These are phyloP conservation scores for Drosophila affinis DNA, from an alignment of 2,888 invertebrate species.

Conservation along the genomic window DNA sequence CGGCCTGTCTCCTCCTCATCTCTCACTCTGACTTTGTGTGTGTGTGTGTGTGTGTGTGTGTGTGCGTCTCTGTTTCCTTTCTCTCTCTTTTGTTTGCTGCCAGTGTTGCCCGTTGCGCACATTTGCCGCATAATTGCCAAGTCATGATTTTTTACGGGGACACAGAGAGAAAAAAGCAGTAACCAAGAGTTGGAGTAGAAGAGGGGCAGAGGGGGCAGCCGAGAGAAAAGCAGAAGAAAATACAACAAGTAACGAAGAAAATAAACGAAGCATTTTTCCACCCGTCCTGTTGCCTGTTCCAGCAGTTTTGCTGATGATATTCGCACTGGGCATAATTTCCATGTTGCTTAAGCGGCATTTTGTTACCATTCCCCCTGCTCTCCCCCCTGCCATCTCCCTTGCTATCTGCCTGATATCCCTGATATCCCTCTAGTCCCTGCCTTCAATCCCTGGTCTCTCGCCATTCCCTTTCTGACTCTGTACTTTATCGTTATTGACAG, in stretches of 20 bases:
- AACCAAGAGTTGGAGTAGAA: constrained; percentile 17
- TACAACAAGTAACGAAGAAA: constrained; percentile 38
- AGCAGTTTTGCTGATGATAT: constrained; percentile 69
- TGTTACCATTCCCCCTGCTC: constrained; percentile 45
- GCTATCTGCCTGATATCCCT: not conserved
- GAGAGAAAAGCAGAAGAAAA: constrained; percentile 14
- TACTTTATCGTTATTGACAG: constrained; percentile 77
- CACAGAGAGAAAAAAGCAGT: constrained; percentile 32
- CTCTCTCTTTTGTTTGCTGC: constrained; percentile 50
- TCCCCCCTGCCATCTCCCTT: not conserved
- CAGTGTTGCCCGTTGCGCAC: constrained; percentile 67
- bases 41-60: constrained; percentile 15
- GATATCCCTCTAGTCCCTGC: constrained; percentile 17
- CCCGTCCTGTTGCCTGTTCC: constrained; percentile 32
- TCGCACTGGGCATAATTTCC: constrained; percentile 79
- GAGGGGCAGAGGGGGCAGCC: constrained; percentile 16
- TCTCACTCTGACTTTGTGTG: not conserved
- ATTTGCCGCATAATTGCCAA: constrained; percentile 78
- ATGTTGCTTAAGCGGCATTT: constrained; percentile 77
- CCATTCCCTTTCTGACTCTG: constrained; percentile 43
- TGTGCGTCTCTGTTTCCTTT: constrained; percentile 4
- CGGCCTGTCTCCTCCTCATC: not conserved
- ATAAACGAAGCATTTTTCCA: constrained; percentile 47
- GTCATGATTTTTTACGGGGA: constrained; percentile 72
- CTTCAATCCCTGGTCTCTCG: not conserved